Percentiles rank a stretch among this genome's conserved stretches.
Evolutionary conservation across 1,140 invertebrate genomes (phyloP).

Genomic region (Reticulitermes speratus): DNA sequence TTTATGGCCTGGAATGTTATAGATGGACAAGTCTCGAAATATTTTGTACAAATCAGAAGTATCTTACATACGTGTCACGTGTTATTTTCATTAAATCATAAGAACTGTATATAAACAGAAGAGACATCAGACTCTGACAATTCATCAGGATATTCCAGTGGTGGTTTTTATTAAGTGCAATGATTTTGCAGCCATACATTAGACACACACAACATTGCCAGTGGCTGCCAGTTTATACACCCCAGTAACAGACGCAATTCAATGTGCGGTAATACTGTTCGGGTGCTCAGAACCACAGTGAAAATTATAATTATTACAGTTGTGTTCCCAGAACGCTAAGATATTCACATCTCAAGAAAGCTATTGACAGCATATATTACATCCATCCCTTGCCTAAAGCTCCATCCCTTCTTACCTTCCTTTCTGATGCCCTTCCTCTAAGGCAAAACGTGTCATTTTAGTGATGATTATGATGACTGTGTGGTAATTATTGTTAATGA

Average conservation of each 20-base stretch:
- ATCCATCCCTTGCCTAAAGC: neutral
- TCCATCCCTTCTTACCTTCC: neutral
- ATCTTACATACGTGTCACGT: neutral
- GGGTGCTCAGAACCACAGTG: no score
- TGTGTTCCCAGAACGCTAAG: neutral
- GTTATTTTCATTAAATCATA: neutral
- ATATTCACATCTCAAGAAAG: neutral
- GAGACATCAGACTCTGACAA: no score
- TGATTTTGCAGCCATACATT: neutral
- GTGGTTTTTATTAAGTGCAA: constrained; percentile 4
- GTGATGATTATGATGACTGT: constrained; percentile 29
- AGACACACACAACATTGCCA: neutral
- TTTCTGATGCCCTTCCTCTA: neutral
- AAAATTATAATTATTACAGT: neutral
- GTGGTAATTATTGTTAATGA: constrained; percentile 31
- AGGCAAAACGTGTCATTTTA: constrained; percentile 29
- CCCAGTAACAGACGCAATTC: neutral
- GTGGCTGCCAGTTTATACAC: neutral
- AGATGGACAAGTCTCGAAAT: neutral
- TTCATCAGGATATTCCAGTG: neutral
- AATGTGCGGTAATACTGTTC: neutral
- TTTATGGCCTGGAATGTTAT: neutral
- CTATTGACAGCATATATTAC: neutral
- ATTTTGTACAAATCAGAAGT: constrained; percentile 10
- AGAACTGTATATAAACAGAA: neutral